Percentiles rank a stretch among this genome's conserved stretches.
phyloP scores from a whole-genome alignment of 2,797 vertebrate genomes.

The Manis crassicaudata region DNA sequence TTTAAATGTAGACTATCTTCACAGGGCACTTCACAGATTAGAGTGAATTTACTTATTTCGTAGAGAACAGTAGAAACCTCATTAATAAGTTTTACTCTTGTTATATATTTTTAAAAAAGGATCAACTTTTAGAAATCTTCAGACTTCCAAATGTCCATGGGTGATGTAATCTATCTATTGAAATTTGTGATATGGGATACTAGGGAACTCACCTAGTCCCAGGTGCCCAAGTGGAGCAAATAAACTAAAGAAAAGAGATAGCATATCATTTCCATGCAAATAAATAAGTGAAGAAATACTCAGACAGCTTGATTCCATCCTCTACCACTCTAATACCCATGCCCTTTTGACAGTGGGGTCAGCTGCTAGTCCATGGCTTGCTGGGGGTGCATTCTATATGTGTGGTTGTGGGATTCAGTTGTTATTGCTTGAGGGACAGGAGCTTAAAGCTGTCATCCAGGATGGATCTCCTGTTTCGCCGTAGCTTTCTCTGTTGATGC shows the following conservation, averaged over 20 bases:
- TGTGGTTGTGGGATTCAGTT: neutral
- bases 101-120: neutral
- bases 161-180: neutral
- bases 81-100: slow-evolving; percentile 25
- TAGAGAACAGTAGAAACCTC: slow-evolving; percentile 23
- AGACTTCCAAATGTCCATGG: neutral
- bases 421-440: slow-evolving; percentile 78
- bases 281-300: slow-evolving; percentile 63
- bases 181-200: neutral
- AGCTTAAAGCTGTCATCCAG: slow-evolving; percentile 87
- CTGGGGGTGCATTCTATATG: neutral
- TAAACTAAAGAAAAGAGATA: slow-evolving; percentile 41
- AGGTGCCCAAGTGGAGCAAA: neutral
- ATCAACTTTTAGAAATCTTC: neutral
- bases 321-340: neutral
- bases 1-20: slow-evolving; percentile 33
- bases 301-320: slow-evolving; percentile 1
- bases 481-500: slow-evolving; percentile 78
- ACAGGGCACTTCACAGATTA: neutral
- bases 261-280: slow-evolving; percentile 57
- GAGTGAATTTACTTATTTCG: neutral
- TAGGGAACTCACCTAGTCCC: neutral
- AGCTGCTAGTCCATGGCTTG: neutral
- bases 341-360: neutral
- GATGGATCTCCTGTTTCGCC: slow-evolving; percentile 86